Conservation (phyloP, 2,797 vertebrate species). For the Balearica regulorum region DNA sequence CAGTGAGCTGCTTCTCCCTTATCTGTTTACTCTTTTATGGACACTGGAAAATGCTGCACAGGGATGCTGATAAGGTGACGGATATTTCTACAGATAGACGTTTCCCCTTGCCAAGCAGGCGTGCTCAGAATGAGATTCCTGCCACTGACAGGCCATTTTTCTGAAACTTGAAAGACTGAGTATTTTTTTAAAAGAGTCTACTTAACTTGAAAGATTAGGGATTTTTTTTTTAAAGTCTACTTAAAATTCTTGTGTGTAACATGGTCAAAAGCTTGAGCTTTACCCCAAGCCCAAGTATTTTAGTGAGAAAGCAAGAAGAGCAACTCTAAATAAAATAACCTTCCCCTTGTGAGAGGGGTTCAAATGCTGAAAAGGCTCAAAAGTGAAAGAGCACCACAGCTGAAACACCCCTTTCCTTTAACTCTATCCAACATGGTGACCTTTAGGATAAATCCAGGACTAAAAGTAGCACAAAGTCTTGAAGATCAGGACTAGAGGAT, state of each 20-base stretch:
- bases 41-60: neutral
- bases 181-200: neutral
- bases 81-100: neutral
- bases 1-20: neutral
- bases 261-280: neutral
- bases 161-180: neutral
- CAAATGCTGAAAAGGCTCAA: neutral
- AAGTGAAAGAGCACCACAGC: neutral
- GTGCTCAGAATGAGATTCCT: neutral
- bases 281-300: neutral
- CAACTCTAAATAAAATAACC: neutral
- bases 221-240: neutral
- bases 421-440: neutral
- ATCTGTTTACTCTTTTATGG: neutral
- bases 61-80: neutral
- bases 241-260: neutral
- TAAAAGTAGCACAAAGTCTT: neutral
- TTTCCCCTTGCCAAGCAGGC: neutral
- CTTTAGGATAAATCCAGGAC: neutral
- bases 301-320: neutral
- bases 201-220: neutral
- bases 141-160: neutral
- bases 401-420: neutral
- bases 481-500: neutral
- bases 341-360: neutral